Evolutionary conservation across 2,113 vertebrate genomes (phyloP).

Genomic region (Thymallus thymallus): DNA sequence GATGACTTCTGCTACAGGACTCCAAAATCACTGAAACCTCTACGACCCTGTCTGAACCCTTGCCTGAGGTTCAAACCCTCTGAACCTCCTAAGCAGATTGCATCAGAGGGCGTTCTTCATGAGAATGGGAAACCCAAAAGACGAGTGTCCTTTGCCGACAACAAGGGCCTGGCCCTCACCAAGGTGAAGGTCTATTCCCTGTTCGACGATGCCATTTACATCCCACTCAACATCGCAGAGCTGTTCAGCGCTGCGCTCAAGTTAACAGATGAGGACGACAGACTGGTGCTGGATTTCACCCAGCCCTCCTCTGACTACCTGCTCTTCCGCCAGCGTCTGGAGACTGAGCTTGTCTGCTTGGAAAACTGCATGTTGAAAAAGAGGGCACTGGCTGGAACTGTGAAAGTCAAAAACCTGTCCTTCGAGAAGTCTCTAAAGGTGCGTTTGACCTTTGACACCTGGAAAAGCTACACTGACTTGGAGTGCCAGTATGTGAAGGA

Average conservation of each 20-base stretch:
- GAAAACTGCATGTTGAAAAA: constrained; percentile 90
- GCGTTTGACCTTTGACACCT: constrained; percentile 88
- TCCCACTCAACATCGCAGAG: constrained; percentile 80
- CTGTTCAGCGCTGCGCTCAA: constrained; percentile 76
- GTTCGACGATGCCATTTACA: constrained; percentile 78
- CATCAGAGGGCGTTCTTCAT: constrained; percentile 13
- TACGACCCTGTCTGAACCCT: constrained; percentile 77
- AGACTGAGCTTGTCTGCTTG: constrained; percentile 80
- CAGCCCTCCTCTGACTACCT: constrained; percentile 89
- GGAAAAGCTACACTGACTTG: constrained; percentile 85
- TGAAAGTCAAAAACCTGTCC: constrained; percentile 92
- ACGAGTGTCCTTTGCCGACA: constrained; percentile 89
- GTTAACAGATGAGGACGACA: constrained; percentile 75
- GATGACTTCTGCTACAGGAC: constrained; percentile 77
- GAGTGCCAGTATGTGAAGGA: constrained; percentile 84
- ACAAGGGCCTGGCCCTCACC: constrained; percentile 83
- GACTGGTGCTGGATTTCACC: constrained; percentile 84
- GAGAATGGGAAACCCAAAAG: constrained; percentile 77
- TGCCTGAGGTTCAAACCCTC: constrained; percentile 44
- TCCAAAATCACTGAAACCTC: constrained; percentile 61
- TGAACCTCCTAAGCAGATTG: background rate
- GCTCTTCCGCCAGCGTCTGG: constrained; percentile 83
- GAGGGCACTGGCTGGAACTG: constrained; percentile 75
- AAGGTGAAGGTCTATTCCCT: constrained; percentile 89
- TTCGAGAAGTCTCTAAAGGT: constrained; percentile 88